Evolutionary conservation across 2,797 vertebrate genomes (phyloP).

Genomic region (Echiichthys vipera): DNA sequence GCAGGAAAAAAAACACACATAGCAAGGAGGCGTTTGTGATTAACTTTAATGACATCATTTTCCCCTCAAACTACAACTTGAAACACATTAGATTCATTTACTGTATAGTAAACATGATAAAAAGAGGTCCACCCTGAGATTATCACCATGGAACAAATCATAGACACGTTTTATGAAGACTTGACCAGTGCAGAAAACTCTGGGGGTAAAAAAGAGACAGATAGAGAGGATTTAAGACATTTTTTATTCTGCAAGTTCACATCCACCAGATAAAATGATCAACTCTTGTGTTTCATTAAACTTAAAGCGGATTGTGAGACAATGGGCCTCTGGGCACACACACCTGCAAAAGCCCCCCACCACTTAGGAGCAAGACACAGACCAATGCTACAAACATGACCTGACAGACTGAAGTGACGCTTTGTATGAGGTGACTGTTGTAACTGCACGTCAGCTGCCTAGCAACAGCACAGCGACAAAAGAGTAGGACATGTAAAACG

Average conservation of each 20-base stretch:
- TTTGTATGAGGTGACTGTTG: constrained; percentile 1
- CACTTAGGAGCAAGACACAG: no score
- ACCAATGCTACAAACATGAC: neutral
- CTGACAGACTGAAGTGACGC: constrained; percentile 24
- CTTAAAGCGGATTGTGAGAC: no score
- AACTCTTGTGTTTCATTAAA: neutral
- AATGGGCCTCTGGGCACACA: no score
- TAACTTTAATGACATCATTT: constrained; percentile 19
- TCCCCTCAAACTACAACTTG: constrained; percentile 13
- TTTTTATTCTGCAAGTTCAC: neutral
- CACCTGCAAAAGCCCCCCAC: no score
- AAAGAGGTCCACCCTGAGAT: constrained; percentile 29
- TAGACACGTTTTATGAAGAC: constrained; percentile 61
- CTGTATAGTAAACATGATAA: constrained; percentile 19
- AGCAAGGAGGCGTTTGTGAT: no score
- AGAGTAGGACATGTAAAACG: no score
- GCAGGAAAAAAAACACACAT: constrained; percentile 5
- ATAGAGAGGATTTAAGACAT: neutral
- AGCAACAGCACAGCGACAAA: neutral
- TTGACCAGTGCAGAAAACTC: constrained; percentile 82
- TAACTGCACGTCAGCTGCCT: constrained; percentile 13
- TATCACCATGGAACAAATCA: constrained; percentile 1
- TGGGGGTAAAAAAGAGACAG: constrained; percentile 48
- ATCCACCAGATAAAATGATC: neutral
- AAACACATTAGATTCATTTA: constrained; percentile 13